A percentile compares a stretch with the other conserved stretches of the same genome.
These are phyloP conservation scores for Nymphalis io DNA, from an alignment of 1,140 invertebrate species.

Conservation along the genomic window DNA sequence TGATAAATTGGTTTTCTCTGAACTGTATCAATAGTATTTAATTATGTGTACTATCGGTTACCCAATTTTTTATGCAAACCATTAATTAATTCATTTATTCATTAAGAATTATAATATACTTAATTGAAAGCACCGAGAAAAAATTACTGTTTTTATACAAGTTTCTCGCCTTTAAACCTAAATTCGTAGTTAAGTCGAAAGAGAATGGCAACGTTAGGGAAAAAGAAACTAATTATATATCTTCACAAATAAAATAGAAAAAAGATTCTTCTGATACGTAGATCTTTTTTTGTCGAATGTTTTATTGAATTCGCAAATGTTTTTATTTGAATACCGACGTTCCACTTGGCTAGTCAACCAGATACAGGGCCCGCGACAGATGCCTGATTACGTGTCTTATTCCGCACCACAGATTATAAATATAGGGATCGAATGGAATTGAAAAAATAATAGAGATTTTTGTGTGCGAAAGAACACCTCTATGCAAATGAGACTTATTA, in stretches of 20 bases:
- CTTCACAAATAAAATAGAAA: background rate
- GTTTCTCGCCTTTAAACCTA: too few relatives aligned
- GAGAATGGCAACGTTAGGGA: background rate
- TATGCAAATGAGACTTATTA: background rate
- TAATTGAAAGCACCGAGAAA: too few relatives aligned
- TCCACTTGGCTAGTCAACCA: conserved; percentile 16
- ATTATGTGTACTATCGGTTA: too few relatives aligned
- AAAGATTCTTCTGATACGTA: background rate
- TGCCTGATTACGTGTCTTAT: conserved; percentile 40
- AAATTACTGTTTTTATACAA: too few relatives aligned
- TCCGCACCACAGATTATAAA: conserved; percentile 26
- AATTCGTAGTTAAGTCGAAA: too few relatives aligned
- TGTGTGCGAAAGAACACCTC: background rate
- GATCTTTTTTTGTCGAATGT: background rate
- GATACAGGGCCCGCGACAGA: conserved; percentile 32
- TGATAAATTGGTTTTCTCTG: too few relatives aligned
- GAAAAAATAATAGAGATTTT: conserved; percentile 13
- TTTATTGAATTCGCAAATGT: conserved; percentile 31
- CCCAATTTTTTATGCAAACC: too few relatives aligned
- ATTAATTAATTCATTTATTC: too few relatives aligned
- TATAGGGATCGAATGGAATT: conserved; percentile 1
- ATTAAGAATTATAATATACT: too few relatives aligned
- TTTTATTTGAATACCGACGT: conserved; percentile 28
- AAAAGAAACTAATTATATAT: background rate
- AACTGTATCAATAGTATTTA: too few relatives aligned